Evolutionary conservation across 2,888 invertebrate genomes (phyloP).

Genomic region (Dermolepida albohirtum): DNA sequence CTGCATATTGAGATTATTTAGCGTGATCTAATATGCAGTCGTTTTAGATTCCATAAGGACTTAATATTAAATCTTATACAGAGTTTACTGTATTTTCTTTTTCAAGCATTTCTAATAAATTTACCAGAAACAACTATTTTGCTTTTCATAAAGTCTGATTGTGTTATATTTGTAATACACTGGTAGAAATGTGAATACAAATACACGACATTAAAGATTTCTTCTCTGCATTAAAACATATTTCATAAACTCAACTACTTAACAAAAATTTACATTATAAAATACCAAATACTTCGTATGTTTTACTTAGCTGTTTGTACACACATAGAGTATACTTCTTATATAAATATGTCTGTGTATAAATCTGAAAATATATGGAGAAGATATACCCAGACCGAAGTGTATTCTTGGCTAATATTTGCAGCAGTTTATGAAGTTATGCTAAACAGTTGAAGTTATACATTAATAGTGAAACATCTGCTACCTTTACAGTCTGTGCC

Average conservation of each 20-base stretch:
- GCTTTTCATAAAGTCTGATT: too few relatives aligned
- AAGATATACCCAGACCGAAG: constrained; percentile 48
- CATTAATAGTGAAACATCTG: constrained; percentile 53
- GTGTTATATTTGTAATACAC: too few relatives aligned
- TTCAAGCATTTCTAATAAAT: too few relatives aligned
- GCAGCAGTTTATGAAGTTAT: constrained; percentile 52
- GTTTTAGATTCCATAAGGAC: too few relatives aligned
- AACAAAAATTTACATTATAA: constrained; percentile 27
- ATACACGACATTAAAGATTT: too few relatives aligned
- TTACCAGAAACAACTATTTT: too few relatives aligned
- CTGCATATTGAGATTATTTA: too few relatives aligned
- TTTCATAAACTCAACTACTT: constrained; percentile 9
- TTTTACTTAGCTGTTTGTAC: constrained; percentile 27
- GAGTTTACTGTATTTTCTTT: too few relatives aligned
- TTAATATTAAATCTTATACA: too few relatives aligned
- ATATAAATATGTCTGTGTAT: constrained; percentile 34
- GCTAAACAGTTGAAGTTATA: constrained; percentile 52
- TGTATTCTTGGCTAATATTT: constrained; percentile 50
- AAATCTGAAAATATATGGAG: constrained; percentile 37
- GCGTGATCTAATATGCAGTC: too few relatives aligned
- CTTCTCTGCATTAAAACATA: too few relatives aligned
- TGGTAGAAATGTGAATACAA: too few relatives aligned
- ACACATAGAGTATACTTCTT: constrained; percentile 8
- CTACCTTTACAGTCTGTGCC: constrained; percentile 41
- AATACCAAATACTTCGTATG: constrained; percentile 22